Evolutionary conservation across 2,888 invertebrate genomes (phyloP), one percentile per base, ranked within the genome.

Genomic region (Drosophila sordidapex): DNA sequence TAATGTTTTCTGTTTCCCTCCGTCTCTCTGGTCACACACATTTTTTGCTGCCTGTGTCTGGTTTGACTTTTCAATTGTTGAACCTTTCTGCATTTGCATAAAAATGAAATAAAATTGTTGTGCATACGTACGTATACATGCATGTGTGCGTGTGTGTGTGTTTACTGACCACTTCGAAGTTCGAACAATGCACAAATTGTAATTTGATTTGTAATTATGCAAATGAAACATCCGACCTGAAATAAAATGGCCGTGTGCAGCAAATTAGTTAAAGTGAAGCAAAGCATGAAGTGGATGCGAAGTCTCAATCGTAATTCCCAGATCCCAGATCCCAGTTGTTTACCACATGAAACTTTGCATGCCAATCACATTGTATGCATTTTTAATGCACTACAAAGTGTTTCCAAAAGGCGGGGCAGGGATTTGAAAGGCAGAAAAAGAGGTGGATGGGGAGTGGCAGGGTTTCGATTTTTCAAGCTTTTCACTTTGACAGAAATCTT

Each of bases 121-220:
- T 65, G 18, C 60, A 58, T 35, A 27, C 27, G 38, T 33, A 15
- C 11, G 11, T 21, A 15, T 35, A 7, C 0, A 11, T 43, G 2
- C 0, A 35, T 4, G 13, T 48, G 29, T 21, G 11, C 29, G 21
- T 51, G 15, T 36, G 46, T 33, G 35, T 48, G 54, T 62, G 31
- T 53, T 21, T 36, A 43, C 31, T 77, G 77, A 64, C 60, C 77
- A 67, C 38, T 64, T 65, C 38, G 40, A 43, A 48, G 65, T 49
- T 65, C 62, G 68, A 71, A 78, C 78, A 77, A 70, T 70, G 70
- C 72, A 69, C 62, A 79, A 74, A 70, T 78, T 77, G 81, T 79
- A 84, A 83, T 83, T 82, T 83, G 83, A 87, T 85, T 85, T 85
- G 83, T 78, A 85, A 85, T 87, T 85, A 85, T 87, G 85, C 81